Evolutionary conservation across 2,113 vertebrate genomes (phyloP), one percentile per base, ranked within the genome.

Genomic region (Rhea pennata): DNA sequence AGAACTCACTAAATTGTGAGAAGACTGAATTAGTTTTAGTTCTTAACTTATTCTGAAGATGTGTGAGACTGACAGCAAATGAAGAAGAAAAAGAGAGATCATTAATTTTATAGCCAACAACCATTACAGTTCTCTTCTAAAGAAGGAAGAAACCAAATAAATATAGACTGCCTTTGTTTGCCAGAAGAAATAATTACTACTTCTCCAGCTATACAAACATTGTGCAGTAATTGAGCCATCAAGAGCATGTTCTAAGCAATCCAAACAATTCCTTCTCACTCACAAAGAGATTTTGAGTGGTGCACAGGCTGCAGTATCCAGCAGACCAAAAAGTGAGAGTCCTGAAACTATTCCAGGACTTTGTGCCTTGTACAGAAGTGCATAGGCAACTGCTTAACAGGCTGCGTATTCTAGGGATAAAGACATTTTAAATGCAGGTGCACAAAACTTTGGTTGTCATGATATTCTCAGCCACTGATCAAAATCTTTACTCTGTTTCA

Each of bases 71-170:
- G 54, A 88, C 59, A 77, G n/a, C 2, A 10, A 90, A 91, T 14
- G 19, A 70, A 93, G 65, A 95, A 86, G 65, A 83, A 62, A 88
- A 54, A 80, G 53, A 72, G 48, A 92, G 12, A 23, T 69, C 24
- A 67, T 94, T 80, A 62, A 22, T 89, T 93, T 90, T 87, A 69
- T 94, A 79, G 26, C 33, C 20, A 81, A 80, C 9, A 93, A 65
- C 14, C 33, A 23, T 46, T 83, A 17, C 3, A 75, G 29, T 88
- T 77, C 73, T 88, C 26, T 88, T 95, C 59, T 85, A 81, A 92
- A 88, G 61, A 75, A 93, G 51, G 72, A 94, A 61, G 42, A 67
- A 90, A 85, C 17, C 31, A 94, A 87, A 78, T 84, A 92, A 93
- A 81, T 66, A 65, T 13, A 46, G 36, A 74, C 24, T 70, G 61